phyloP scores from a whole-genome alignment of 2,888 invertebrate genomes.

The Sturmia bella region DNA sequence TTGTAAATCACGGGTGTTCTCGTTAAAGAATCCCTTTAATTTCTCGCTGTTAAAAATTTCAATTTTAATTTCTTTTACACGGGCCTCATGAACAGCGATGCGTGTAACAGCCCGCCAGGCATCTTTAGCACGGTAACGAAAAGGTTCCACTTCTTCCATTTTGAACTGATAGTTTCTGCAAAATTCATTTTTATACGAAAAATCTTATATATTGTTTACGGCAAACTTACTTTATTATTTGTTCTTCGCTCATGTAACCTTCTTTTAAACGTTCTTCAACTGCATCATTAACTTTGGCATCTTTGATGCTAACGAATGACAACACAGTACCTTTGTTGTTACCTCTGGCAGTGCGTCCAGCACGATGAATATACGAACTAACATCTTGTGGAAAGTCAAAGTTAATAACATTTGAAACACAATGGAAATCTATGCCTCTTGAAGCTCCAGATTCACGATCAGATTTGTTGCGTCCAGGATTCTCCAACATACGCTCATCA shows the following conservation, averaged over 20 bases:
- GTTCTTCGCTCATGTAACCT: slow-evolving; percentile 85
- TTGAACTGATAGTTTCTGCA: slow-evolving; percentile 95
- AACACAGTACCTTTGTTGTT: slow-evolving; percentile 93
- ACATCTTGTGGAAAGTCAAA: slow-evolving; percentile 97
- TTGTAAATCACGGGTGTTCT: slow-evolving; percentile 93
- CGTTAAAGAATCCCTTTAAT: slow-evolving; percentile 95
- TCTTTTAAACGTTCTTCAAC: slow-evolving; percentile 89
- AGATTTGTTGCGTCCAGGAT: slow-evolving; percentile 87
- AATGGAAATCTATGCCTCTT: slow-evolving; percentile 98
- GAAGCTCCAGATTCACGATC: slow-evolving; percentile 98
- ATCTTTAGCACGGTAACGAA: slow-evolving; percentile 96
- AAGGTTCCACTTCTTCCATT: slow-evolving; percentile 97
- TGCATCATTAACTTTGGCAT: slow-evolving; percentile 87
- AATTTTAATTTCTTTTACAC: slow-evolving; percentile 96
- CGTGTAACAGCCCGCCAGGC: slow-evolving; percentile 97
- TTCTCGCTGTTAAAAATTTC: slow-evolving; percentile 96
- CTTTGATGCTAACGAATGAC: slow-evolving; percentile 93
- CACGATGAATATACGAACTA: slow-evolving; percentile 96
- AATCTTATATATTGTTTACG: too few species aligned
- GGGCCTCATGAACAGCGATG: slow-evolving; percentile 95
- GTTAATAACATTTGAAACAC: slow-evolving; percentile 98
- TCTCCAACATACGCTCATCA: slow-evolving; percentile 93
- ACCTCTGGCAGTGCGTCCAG: slow-evolving; percentile 94
- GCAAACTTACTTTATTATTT: slow-evolving; percentile 84
- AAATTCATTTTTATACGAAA: neutral